Evolutionary conservation across 2,113 vertebrate genomes (phyloP), one percentile per base, ranked within the genome.

Genomic region (Formicarius rufipectus): DNA sequence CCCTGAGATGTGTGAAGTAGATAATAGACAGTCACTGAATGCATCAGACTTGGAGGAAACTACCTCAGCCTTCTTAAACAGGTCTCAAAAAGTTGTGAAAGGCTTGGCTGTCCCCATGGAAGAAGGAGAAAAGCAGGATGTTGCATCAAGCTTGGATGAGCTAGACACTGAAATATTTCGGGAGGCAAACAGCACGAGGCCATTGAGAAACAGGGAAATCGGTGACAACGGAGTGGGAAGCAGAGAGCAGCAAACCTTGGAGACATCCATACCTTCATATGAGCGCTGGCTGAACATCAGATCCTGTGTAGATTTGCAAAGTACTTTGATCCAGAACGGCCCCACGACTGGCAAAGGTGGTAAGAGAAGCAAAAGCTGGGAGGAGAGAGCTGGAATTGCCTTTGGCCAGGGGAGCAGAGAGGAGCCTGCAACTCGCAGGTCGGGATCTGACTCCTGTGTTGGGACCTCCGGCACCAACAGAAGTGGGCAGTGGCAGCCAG

Each of bases 81-180:
- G 3, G 12, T 58, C 94, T 87, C 81, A 90, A 4, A 96, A 97
- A 95, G 96, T 90, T 83, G 72, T 74, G 94, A 93, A 86, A 96
- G 90, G 56, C 97, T 76, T 25, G 56, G 62, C 96, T 52, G 76
- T 85, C 87, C 75, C 71, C 87, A 62, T 8, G 30, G 96, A 97
- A 84, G 96, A 81, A 83, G 96, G 94, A 87, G 95, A 84, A 95
- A 74, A 91, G 68, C 96, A 90, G 83, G 86, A 58, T 90, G 49
- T 89, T 87, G 87, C 94, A 55, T 60, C 89, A 87, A 85, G 73
- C 62, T 37, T 19, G 9, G 69, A 62, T 74, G 97, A 98, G 85
- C 72, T 86, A 4, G 92, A 68, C 77, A 91, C 74, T 62, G 35
- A 92, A 91, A 71, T 79, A 44, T 64, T 45, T 2, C 9, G 24